phyloP scores from a whole-genome alignment of 2,888 invertebrate species.

The Cephus rjabovi region DNA sequence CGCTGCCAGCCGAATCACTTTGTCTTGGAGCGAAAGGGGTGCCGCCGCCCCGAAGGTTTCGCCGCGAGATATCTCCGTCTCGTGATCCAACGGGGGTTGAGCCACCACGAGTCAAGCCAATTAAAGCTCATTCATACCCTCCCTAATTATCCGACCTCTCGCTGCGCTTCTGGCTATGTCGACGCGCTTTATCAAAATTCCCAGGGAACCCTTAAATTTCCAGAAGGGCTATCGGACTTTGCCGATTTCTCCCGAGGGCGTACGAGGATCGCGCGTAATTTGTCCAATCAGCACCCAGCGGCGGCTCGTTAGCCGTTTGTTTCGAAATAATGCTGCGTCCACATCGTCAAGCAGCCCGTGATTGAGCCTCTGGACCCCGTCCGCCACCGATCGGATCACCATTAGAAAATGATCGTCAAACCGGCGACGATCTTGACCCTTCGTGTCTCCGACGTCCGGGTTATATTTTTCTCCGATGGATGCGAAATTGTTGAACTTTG shows the following conservation, averaged over 20 bases:
- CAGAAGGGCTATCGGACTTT: background rate
- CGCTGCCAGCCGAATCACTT: slow-evolving; percentile 35
- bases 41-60: slow-evolving; percentile 38
- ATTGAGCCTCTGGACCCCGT: slow-evolving; percentile 1
- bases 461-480: background rate
- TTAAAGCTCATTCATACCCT: slow-evolving; percentile 60
- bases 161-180: background rate
- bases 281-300: slow-evolving; percentile 53
- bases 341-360: slow-evolving; percentile 27
- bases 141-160: slow-evolving; percentile 45
- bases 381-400: background rate
- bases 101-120: slow-evolving; percentile 40
- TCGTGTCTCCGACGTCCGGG: background rate
- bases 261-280: slow-evolving; percentile 50
- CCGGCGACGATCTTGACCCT: background rate
- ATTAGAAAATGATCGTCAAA: background rate
- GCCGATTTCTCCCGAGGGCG: slow-evolving; percentile 19
- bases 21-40: slow-evolving; percentile 56
- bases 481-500: background rate
- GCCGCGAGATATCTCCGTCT: slow-evolving; percentile 28
- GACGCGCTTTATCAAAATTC: background rate
- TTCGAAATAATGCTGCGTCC: slow-evolving; percentile 53
- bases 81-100: slow-evolving; percentile 10
- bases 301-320: slow-evolving; percentile 61
- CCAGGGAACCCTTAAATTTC: background rate